These are phyloP conservation scores for Diplogasteroides magnus DNA, from an alignment of 1,140 invertebrate species.

Conservation along the genomic window DNA sequence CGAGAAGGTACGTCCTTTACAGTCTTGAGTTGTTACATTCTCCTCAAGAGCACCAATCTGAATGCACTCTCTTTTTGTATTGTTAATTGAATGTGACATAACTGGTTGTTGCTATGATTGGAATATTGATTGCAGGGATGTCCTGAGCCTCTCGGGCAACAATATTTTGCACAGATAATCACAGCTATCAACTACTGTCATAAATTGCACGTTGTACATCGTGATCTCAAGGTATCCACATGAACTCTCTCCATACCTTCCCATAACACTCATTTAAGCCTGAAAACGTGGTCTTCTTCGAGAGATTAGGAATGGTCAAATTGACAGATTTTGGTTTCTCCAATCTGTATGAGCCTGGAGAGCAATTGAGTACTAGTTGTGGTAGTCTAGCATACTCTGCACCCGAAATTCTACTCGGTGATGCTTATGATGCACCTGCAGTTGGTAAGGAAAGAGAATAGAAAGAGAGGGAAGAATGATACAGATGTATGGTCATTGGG, in stretches of 20 bases:
- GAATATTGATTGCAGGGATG: conserved; percentile 60
- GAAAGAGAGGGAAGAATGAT: conserved; percentile 4
- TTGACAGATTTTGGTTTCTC: conserved; percentile 99
- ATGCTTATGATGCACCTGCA: conserved; percentile 63
- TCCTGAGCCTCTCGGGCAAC: conserved; percentile 70
- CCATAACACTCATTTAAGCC: conserved; percentile 71
- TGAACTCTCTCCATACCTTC: not conserved
- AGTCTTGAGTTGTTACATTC: not conserved
- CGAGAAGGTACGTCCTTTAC: conserved; percentile 61
- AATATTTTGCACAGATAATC: conserved; percentile 83
- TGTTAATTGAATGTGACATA: too few relatives aligned
- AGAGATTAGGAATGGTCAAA: conserved; percentile 92
- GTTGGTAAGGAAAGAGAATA: conserved; percentile 43
- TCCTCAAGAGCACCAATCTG: too few relatives aligned
- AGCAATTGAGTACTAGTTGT: conserved; percentile 95
- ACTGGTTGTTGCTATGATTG: too few relatives aligned
- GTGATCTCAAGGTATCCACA: conserved; percentile 64
- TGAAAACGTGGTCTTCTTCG: conserved; percentile 98
- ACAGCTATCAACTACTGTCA: conserved; percentile 96
- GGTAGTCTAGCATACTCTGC: conserved; percentile 98
- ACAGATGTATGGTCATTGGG: conserved; percentile 94
- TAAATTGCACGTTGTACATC: conserved; percentile 81
- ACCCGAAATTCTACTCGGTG: conserved; percentile 93
- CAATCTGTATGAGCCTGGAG: conserved; percentile 70
- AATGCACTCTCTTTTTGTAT: too few relatives aligned